Percentiles rank a stretch among this genome's conserved stretches.
phyloP scores from a whole-genome alignment of 1,140 invertebrate species.

The Drosophila pruinosa region DNA sequence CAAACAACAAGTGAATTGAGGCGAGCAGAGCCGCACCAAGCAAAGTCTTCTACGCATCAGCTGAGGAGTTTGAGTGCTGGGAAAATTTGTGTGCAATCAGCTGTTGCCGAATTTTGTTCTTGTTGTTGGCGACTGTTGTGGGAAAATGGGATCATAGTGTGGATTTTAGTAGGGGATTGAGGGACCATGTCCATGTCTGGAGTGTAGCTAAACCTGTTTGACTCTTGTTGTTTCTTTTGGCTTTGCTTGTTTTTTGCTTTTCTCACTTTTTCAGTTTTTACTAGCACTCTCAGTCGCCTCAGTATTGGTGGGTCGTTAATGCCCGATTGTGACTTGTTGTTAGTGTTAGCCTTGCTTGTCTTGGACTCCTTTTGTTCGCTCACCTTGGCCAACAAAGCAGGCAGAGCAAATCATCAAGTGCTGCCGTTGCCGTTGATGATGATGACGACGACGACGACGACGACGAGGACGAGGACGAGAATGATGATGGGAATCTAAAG shows the following conservation, averaged over 20 bases:
- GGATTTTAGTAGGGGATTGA: slow-evolving; percentile 29
- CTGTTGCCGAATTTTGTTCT: slow-evolving; percentile 42
- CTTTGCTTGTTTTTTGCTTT: slow-evolving; percentile 43
- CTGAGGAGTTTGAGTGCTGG: slow-evolving; percentile 62
- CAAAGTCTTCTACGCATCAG: slow-evolving; percentile 47
- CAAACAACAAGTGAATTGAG: slow-evolving; percentile 69
- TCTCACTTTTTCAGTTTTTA: no score
- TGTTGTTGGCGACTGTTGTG: slow-evolving; percentile 41
- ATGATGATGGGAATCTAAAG: slow-evolving; percentile 59
- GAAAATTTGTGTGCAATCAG: slow-evolving; percentile 77
- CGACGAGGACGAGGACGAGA: slow-evolving; percentile 8
- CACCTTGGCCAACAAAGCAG: slow-evolving; percentile 59
- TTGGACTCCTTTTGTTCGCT: slow-evolving; percentile 53
- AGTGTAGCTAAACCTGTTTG: slow-evolving; percentile 78
- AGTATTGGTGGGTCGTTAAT: slow-evolving; percentile 40
- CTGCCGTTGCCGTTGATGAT: slow-evolving; percentile 36
- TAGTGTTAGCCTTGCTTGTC: slow-evolving; percentile 18
- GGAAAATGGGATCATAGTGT: slow-evolving; percentile 50
- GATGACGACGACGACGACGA: slow-evolving; percentile 5
- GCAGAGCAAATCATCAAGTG: slow-evolving; percentile 76
- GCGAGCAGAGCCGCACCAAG: slow-evolving; percentile 21
- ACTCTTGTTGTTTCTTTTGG: slow-evolving; percentile 61
- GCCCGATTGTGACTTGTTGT: slow-evolving; percentile 47
- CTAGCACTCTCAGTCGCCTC: background rate
- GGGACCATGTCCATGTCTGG: slow-evolving; percentile 25